Conservation (phyloP, 2,888 invertebrate species). For the Venusia cambrica region DNA sequence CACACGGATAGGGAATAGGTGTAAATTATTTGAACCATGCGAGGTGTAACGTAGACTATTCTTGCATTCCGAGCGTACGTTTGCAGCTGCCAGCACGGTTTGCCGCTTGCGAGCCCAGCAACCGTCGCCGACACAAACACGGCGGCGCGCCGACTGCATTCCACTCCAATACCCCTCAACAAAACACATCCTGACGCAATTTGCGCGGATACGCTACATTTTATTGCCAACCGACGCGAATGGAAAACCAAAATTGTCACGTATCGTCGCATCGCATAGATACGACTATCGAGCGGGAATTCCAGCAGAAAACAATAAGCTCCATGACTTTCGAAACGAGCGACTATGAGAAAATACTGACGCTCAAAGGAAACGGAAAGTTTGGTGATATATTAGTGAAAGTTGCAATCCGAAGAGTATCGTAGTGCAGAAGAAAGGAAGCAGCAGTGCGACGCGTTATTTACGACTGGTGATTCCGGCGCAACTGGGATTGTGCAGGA, state of each 20-base stretch:
- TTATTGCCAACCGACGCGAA: conserved; percentile 34
- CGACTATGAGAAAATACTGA: conserved; percentile 21
- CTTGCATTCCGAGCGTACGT: conserved; percentile 59
- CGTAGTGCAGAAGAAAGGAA: conserved; percentile 61
- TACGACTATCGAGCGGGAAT: conserved; percentile 31
- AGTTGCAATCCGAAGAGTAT: conserved; percentile 48
- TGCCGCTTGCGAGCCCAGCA: conserved; percentile 53
- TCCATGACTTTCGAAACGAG: conserved; percentile 29
- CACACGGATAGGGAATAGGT: conserved; percentile 24
- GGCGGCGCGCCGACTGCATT: conserved; percentile 62
- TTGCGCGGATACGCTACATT: conserved; percentile 39
- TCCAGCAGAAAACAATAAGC: conserved; percentile 29
- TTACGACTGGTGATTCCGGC: conserved; percentile 71
- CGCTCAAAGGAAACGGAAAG: conserved; percentile 28
- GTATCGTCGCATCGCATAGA: conserved; percentile 23
- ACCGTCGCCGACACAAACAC: conserved; percentile 52
- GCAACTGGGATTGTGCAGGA: conserved; percentile 54
- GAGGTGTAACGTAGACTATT: conserved; percentile 57
- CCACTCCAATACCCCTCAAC: conserved; percentile 55
- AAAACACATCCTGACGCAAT: conserved; percentile 47
- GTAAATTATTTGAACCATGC: conserved; percentile 57
- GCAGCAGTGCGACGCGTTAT: conserved; percentile 63
- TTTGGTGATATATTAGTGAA: conserved; percentile 43
- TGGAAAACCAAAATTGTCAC: conserved; percentile 30
- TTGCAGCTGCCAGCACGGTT: conserved; percentile 55